These are phyloP conservation scores for Physocephala rufipes DNA, from an alignment of 2,888 invertebrate species.

Conservation along the genomic window DNA sequence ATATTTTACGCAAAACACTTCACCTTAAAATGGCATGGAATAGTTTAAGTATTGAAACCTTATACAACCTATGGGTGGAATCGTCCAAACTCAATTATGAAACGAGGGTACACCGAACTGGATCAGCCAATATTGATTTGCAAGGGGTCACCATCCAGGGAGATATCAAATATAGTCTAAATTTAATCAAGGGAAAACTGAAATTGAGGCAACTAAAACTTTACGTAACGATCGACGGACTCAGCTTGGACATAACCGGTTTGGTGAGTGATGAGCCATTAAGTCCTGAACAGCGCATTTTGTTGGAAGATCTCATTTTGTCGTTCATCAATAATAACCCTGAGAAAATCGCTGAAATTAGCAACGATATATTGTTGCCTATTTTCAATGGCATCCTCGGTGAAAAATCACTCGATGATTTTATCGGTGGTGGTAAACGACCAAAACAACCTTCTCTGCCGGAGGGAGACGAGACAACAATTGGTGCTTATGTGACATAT, in stretches of 20 bases:
- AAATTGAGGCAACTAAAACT: constrained; percentile 52
- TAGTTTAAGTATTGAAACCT: constrained; percentile 49
- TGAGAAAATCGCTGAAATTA: constrained; percentile 47
- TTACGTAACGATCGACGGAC: constrained; percentile 50
- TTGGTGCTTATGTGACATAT: too few relatives aligned
- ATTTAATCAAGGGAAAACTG: constrained; percentile 44
- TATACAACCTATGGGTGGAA: constrained; percentile 49
- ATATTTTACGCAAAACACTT: constrained; percentile 46
- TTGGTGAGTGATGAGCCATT: constrained; percentile 51
- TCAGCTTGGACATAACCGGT: constrained; percentile 55
- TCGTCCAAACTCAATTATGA: constrained; percentile 34
- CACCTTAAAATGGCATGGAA: constrained; percentile 50
- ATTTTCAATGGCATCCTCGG: constrained; percentile 53
- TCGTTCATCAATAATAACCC: constrained; percentile 56
- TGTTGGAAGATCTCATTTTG: constrained; percentile 56
- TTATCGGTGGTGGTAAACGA: not conserved
- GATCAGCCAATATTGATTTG: constrained; percentile 53
- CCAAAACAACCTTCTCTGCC: constrained; percentile 40
- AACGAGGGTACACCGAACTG: constrained; percentile 42
- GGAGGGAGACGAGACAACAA: not conserved
- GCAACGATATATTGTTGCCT: constrained; percentile 49
- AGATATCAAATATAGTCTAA: constrained; percentile 50
- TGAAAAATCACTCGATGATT: constrained; percentile 42
- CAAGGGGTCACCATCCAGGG: constrained; percentile 51
- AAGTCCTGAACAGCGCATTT: constrained; percentile 56